These are phyloP conservation scores for Chaetoderma sp. DNA, from an alignment of 2,888 invertebrate species.

Conservation along the genomic window DNA sequence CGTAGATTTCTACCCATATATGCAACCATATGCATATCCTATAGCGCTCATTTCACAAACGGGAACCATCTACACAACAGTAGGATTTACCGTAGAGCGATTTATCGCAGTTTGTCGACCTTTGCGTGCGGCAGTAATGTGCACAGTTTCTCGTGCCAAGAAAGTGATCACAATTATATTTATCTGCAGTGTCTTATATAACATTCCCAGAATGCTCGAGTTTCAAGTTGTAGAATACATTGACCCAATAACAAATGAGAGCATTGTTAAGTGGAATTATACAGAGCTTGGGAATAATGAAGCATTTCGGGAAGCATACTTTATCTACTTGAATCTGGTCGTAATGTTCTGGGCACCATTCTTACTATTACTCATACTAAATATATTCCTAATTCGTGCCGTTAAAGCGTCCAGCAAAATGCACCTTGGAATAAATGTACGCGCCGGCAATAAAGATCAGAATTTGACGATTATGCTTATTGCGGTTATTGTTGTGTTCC, in stretches of 20 bases:
- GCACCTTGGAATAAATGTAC: constrained; percentile 47
- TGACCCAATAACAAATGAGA: constrained; percentile 39
- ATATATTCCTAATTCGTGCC: constrained; percentile 61
- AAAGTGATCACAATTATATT: constrained; percentile 86
- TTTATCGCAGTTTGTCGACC: constrained; percentile 86
- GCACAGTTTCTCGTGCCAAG: constrained; percentile 88
- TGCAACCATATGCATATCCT: constrained; percentile 82
- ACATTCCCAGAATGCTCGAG: constrained; percentile 78
- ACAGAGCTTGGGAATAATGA: constrained; percentile 57
- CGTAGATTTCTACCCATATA: constrained; percentile 80
- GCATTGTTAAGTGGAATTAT: constrained; percentile 36
- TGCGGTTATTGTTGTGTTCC: constrained; percentile 94
- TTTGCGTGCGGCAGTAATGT: constrained; percentile 87
- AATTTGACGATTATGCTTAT: constrained; percentile 95
- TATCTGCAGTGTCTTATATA: constrained; percentile 86
- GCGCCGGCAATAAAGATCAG: constrained; percentile 78
- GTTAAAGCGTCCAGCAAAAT: constrained; percentile 51
- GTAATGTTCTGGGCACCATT: constrained; percentile 66
- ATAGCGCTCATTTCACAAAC: constrained; percentile 90
- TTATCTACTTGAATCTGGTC: constrained; percentile 61
- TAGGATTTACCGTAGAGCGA: constrained; percentile 81
- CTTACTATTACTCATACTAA: constrained; percentile 57
- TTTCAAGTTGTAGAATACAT: constrained; percentile 51
- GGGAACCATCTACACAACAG: constrained; percentile 88
- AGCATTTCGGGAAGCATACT: constrained; percentile 58